Percentiles rank a stretch among this genome's conserved stretches.
These are phyloP conservation scores for Sisyra terminalis DNA, from an alignment of 2,888 invertebrate species.

Conservation along the genomic window DNA sequence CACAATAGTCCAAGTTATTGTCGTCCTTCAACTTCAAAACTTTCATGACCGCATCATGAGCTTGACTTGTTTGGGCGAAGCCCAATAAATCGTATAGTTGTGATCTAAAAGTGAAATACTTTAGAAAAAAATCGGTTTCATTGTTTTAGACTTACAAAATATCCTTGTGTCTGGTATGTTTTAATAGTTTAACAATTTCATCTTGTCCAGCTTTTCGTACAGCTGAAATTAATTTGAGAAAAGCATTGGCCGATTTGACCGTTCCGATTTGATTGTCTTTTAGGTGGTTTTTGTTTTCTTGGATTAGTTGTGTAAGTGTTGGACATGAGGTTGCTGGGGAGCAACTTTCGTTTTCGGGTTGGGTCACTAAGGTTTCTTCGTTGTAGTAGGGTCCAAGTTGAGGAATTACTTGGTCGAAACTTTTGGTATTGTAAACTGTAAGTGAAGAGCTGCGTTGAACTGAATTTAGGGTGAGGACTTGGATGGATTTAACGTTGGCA, in stretches of 20 bases:
- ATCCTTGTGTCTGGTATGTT: constrained; percentile 35
- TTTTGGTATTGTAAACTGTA: constrained; percentile 16
- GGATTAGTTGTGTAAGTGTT: constrained; percentile 28
- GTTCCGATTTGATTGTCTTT: constrained; percentile 40
- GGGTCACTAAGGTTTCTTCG: constrained; percentile 19
- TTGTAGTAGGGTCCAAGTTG: constrained; percentile 14
- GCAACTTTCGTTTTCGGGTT: constrained; percentile 16
- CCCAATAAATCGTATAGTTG: constrained; percentile 55
- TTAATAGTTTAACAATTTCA: constrained; percentile 39
- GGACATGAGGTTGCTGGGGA: constrained; percentile 10
- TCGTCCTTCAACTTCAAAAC: constrained; percentile 38
- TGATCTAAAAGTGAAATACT: constrained; percentile 22
- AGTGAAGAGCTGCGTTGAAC: background rate
- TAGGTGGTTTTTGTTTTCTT: constrained; percentile 34
- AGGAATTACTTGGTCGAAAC: constrained; percentile 17
- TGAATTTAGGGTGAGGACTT: constrained; percentile 21
- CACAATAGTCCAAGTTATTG: constrained; percentile 32
- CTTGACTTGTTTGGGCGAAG: constrained; percentile 47
- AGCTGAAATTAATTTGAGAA: constrained; percentile 41
- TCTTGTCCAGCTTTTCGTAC: constrained; percentile 39
- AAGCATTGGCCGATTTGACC: constrained; percentile 42
- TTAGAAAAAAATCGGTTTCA: too few species aligned
- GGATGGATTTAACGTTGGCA: constrained; percentile 26
- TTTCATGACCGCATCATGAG: constrained; percentile 51
- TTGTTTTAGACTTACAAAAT: constrained; percentile 37